These are phyloP conservation scores for Nemotelus nigrinus DNA, from an alignment of 2,888 invertebrate species.

Conservation along the genomic window DNA sequence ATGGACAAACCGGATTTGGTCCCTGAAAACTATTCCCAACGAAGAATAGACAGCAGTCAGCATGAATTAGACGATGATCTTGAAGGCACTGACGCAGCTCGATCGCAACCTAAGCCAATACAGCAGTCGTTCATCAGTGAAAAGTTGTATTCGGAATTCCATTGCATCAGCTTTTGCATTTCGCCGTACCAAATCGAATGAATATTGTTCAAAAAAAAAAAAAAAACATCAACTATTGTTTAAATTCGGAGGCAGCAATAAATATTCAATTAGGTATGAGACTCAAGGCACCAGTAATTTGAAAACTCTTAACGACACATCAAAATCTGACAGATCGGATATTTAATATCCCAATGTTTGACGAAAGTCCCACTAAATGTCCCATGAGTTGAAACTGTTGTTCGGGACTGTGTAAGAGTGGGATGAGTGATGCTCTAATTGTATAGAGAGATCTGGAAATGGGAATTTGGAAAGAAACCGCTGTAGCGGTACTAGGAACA, in stretches of 20 bases:
- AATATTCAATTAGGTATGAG: not conserved
- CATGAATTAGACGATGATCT: constrained; percentile 29
- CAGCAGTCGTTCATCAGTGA: constrained; percentile 72
- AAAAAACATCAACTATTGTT: constrained; percentile 57
- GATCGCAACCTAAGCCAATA: not conserved
- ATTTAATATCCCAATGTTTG: too few species aligned
- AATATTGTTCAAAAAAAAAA: constrained; percentile 69
- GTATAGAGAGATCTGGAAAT: too few species aligned
- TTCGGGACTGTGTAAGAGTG: too few species aligned
- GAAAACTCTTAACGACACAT: too few species aligned
- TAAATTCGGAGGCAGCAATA: constrained; percentile 24
- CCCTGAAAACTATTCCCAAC: constrained; percentile 46
- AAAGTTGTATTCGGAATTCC: constrained; percentile 75
- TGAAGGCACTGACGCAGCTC: constrained; percentile 6
- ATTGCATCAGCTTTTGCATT: constrained; percentile 66
- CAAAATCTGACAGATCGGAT: too few species aligned
- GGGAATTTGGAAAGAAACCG: too few species aligned
- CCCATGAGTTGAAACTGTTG: too few species aligned
- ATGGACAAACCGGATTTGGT: constrained; percentile 60
- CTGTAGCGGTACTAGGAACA: too few species aligned
- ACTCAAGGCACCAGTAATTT: too few species aligned
- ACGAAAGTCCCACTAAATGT: too few species aligned
- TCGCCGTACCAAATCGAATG: constrained; percentile 64
- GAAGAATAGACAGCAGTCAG: constrained; percentile 26
- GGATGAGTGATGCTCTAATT: too few species aligned